Percentiles rank a stretch among this genome's conserved stretches.
Conservation (phyloP, 2,113 vertebrate species). For the Nesospiza acunhae region DNA sequence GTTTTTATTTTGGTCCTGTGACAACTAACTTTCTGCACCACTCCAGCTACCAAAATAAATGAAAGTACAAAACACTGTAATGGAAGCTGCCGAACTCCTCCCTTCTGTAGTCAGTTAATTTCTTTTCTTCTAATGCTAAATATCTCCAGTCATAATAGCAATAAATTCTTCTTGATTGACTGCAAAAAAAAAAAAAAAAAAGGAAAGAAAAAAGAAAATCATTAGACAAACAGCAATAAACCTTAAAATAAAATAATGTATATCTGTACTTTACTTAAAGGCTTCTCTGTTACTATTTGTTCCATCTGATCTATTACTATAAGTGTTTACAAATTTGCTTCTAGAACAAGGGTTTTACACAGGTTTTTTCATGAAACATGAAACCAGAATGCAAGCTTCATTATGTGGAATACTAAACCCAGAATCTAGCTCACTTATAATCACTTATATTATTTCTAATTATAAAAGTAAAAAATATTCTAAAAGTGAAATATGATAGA, state of each 20-base stretch:
- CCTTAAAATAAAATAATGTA: neutral
- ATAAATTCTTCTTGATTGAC: constrained; percentile 97
- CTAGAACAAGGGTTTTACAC: neutral
- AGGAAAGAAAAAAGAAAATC: neutral
- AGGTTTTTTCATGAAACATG: neutral
- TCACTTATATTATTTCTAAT: neutral
- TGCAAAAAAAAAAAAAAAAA: constrained; percentile 63
- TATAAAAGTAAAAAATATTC: neutral
- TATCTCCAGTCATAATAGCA: constrained; percentile 93
- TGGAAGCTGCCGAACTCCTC: constrained; percentile 20
- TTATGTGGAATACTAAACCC: neutral
- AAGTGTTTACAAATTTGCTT: neutral
- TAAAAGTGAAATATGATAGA: neutral
- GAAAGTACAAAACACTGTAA: constrained; percentile 22
- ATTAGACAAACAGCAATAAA: constrained; percentile 26
- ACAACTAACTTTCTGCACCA: constrained; percentile 20
- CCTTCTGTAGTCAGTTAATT: neutral
- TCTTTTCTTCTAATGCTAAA: constrained; percentile 76
- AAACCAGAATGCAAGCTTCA: neutral
- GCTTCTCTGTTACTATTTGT: neutral
- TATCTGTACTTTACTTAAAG: neutral
- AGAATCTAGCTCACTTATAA: neutral
- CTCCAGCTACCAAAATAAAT: constrained; percentile 52
- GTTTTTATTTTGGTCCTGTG: constrained; percentile 58
- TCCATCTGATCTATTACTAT: neutral